phyloP scores from a whole-genome alignment of 2,797 vertebrate genomes.

The Diglossa cyanea region DNA sequence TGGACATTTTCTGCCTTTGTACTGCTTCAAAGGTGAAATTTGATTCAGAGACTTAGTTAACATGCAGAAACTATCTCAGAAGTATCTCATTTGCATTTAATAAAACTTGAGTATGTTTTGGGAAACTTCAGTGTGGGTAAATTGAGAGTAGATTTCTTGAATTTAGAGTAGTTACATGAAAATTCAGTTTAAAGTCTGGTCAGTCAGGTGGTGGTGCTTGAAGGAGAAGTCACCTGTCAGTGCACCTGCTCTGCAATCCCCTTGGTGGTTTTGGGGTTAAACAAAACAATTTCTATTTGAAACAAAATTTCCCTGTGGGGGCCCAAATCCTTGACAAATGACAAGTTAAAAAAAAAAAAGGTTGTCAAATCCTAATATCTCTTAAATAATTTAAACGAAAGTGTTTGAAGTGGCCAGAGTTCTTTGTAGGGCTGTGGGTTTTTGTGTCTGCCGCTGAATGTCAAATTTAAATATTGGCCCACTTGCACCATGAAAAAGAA shows the following conservation, averaged over 20 bases:
- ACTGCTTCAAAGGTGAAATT: background rate
- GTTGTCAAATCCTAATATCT: background rate
- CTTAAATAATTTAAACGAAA: background rate
- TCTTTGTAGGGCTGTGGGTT: background rate
- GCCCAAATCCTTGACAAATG: background rate
- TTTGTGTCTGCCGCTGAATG: background rate
- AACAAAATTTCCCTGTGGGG: background rate
- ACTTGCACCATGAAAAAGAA: background rate
- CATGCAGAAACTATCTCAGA: background rate
- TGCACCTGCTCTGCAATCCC: background rate
- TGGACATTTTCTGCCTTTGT: background rate
- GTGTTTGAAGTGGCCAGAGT: background rate
- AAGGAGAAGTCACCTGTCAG: background rate
- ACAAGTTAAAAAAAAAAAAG: background rate
- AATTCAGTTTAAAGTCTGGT: background rate
- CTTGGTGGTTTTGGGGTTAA: background rate
- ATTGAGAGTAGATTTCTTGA: background rate
- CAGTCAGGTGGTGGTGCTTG: background rate
- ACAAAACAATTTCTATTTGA: background rate
- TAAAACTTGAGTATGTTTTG: background rate
- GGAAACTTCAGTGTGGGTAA: background rate
- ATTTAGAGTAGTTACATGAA: background rate
- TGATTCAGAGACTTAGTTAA: background rate
- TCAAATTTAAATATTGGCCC: background rate
- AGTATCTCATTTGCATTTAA: background rate